Base-by-base conservation (phyloP, 2,888 invertebrate genomes). In the Chloromyia formosa region DNA sequence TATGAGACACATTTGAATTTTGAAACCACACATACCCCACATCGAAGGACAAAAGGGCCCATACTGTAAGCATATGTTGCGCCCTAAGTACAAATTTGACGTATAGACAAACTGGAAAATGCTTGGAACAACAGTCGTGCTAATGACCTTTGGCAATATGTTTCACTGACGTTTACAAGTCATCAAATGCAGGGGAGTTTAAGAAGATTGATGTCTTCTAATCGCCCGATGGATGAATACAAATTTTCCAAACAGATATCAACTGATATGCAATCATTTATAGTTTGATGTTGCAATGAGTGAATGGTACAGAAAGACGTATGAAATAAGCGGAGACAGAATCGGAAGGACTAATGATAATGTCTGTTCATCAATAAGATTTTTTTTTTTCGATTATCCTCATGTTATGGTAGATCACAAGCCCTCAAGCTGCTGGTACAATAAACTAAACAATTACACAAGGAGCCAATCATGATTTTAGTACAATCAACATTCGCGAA, bases 121-220 rank as follows among this genome's bases (percentile, higher is more conserved):
- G 35, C 56, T 53, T 42, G 58, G 45, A 61, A 61, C 22, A 60
- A 60, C 49, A 73, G 35, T 61, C 35, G 61, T 60, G 73, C 60
- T 73, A 61, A 73, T 73, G 73, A 73, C 73, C 73, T 73, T 73
- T 60, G 61, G 49, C 73, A 61, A 45, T 42, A 60, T 72, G 72
- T 54, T 69, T 22, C 56, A 27, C 1, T 66, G 66, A 66, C 66
- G 23, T 66, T 66, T 66, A 66, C 66, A 66, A 66, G 66, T 66
- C 45, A 49, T 66, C 66, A 35, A 66, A 42, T 40, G 22, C 66
- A 42, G 49, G 66, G 49, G 66, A 66, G 66, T 45, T 66, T 45
- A 45, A 66, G 49, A 66, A 66, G 49, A 66, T 66, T 66, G 66
- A 66, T 66, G 49, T 49, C 14, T 22, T 12, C 45, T 66, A 66